phyloP scores from a whole-genome alignment of 1,140 invertebrate genomes.

The Drosophila equinoxialis region DNA sequence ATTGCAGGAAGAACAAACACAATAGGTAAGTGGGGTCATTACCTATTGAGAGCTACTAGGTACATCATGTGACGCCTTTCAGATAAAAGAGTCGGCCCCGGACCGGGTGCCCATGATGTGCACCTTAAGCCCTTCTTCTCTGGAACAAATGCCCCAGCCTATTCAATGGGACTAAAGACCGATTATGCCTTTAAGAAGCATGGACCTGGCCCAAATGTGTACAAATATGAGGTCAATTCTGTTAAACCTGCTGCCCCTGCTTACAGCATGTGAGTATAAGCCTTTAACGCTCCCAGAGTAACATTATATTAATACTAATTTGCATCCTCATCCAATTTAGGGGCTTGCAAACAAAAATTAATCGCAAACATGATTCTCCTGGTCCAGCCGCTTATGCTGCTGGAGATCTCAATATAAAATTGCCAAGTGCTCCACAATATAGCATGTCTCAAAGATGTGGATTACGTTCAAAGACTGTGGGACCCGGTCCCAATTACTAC shows the following conservation, averaged over 20 bases:
- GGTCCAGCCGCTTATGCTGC: constrained; percentile 85
- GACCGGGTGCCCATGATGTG: constrained; percentile 85
- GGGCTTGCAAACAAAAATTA: constrained; percentile 74
- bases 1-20: constrained; percentile 65
- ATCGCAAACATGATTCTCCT: constrained; percentile 82
- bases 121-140: constrained; percentile 83
- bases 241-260: constrained; percentile 81
- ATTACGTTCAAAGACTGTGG: constrained; percentile 36
- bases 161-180: constrained; percentile 84
- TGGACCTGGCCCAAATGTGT: constrained; percentile 87
- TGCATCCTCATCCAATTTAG: constrained; percentile 58
- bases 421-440: constrained; percentile 78
- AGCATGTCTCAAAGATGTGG: constrained; percentile 69
- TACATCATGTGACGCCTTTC: not conserved
- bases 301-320: not conserved
- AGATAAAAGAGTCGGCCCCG: constrained; percentile 82
- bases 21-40: constrained; percentile 35
- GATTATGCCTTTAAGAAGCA: constrained; percentile 77
- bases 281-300: no score
- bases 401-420: constrained; percentile 68
- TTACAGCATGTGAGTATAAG: constrained; percentile 83
- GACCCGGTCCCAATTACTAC: constrained; percentile 83
- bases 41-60: not conserved
- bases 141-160: constrained; percentile 84
- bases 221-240: constrained; percentile 83